Evolutionary conservation across 2,888 invertebrate genomes (phyloP).

Genomic region (Ornithoptera priamus): DNA sequence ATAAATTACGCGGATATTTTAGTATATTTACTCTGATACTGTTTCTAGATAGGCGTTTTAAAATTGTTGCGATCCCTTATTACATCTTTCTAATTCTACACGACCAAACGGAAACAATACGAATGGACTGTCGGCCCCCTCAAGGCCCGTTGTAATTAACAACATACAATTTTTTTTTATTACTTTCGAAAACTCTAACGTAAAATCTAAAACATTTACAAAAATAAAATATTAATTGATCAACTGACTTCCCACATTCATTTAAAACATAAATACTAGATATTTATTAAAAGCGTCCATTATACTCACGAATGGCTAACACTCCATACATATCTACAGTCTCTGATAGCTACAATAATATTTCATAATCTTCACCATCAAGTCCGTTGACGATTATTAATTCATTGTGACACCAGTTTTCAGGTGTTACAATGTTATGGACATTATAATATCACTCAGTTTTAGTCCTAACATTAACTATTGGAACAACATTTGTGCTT

Average conservation of each 20-base stretch:
- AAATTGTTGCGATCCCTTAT: constrained; percentile 5
- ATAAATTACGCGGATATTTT: constrained; percentile 24
- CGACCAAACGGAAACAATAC: constrained; percentile 29
- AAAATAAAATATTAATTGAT: constrained; percentile 42
- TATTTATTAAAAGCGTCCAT: constrained; percentile 55
- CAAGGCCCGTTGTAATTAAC: constrained; percentile 21
- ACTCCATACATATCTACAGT: constrained; percentile 72
- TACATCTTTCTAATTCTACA: constrained; percentile 16
- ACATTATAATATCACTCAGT: constrained; percentile 13
- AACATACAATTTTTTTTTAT: constrained; percentile 22
- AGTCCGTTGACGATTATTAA: not conserved
- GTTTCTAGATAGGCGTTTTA: not conserved
- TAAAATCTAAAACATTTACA: constrained; percentile 55
- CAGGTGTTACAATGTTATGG: constrained; percentile 6
- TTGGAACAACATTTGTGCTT: constrained; percentile 24
- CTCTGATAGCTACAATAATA: constrained; percentile 61
- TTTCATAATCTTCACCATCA: constrained; percentile 22
- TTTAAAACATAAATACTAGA: constrained; percentile 41
- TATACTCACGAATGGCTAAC: constrained; percentile 65
- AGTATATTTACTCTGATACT: constrained; percentile 16
- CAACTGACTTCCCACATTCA: constrained; percentile 31
- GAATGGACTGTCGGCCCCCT: constrained; percentile 26
- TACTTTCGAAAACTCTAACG: constrained; percentile 24
- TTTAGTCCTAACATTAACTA: constrained; percentile 14
- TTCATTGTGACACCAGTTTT: not conserved